Evolutionary conservation across 2,797 vertebrate species (phyloP).

Genomic region (Hyperoplus lanceolatus): DNA sequence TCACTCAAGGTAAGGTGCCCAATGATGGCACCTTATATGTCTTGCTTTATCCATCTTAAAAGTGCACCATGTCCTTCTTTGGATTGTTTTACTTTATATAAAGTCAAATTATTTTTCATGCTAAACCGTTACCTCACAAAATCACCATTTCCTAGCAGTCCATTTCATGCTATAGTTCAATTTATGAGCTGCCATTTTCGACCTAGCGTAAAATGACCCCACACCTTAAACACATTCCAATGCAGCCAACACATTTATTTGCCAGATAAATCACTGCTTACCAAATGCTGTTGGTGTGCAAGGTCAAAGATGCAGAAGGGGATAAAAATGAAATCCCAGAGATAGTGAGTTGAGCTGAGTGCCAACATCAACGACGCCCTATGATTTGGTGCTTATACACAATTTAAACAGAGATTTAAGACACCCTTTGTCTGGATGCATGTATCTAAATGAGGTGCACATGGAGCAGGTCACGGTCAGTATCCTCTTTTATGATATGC

Average conservation of each 20-base stretch:
- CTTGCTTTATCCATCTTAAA: constrained; percentile 59
- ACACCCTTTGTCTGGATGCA: constrained; percentile 3
- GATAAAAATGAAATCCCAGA: constrained; percentile 79
- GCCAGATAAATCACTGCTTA: constrained; percentile 84
- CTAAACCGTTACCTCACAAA: constrained; percentile 50
- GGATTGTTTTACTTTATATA: constrained; percentile 42
- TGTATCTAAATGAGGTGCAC: constrained; percentile 19
- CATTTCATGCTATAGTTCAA: constrained; percentile 57
- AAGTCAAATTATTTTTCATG: constrained; percentile 51
- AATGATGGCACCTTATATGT: constrained; percentile 60
- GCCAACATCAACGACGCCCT: constrained; percentile 50
- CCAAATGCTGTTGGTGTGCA: constrained; percentile 74
- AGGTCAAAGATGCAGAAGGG: constrained; percentile 79
- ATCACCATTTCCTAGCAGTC: constrained; percentile 37
- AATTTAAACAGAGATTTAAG: constrained; percentile 22
- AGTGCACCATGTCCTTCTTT: constrained; percentile 30
- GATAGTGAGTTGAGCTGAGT: constrained; percentile 50
- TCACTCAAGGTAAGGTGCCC: constrained; percentile 77
- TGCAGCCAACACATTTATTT: constrained; percentile 84
- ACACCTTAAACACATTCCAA: constrained; percentile 82
- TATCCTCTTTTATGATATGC: neutral
- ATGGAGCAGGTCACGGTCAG: neutral
- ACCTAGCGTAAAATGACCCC: constrained; percentile 77
- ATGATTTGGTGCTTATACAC: constrained; percentile 7
- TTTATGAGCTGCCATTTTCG: constrained; percentile 84